Evolutionary conservation across 2,888 invertebrate genomes (phyloP).

Genomic region (Cerceris rybyensis): DNA sequence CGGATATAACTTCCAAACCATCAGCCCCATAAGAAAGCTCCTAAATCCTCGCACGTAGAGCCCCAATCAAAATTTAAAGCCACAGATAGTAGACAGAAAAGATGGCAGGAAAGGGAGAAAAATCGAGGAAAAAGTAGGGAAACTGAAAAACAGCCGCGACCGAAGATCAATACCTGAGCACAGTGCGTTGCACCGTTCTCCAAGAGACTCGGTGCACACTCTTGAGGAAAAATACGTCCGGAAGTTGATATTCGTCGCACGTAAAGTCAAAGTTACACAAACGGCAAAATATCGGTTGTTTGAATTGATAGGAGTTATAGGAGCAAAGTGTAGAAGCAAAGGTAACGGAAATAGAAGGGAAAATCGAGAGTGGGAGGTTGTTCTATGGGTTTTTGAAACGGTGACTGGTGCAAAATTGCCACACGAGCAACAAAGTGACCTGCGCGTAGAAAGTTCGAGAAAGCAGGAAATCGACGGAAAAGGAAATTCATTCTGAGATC

Average conservation of each 20-base stretch:
- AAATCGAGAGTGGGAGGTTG: not conserved
- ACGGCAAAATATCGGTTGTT: not conserved
- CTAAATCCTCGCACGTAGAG: no score
- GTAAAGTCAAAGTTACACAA: not conserved
- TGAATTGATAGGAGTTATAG: not conserved
- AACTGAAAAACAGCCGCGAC: slow-evolving; percentile 77
- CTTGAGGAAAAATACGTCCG: slow-evolving; percentile 43
- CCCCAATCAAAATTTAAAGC: no score
- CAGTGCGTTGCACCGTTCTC: slow-evolving; percentile 43
- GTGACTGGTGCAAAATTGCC: not conserved
- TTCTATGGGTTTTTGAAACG: not conserved
- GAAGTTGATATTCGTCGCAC: slow-evolving; percentile 8
- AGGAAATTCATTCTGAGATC: not conserved
- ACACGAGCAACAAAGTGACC: not conserved
- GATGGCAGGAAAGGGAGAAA: slow-evolving; percentile 2
- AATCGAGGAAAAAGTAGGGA: slow-evolving; percentile 60
- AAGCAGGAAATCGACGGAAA: not conserved
- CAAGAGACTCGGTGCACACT: slow-evolving; percentile 4
- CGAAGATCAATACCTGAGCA: slow-evolving; percentile 75
- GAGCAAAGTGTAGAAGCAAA: not conserved
- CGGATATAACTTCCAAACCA: no score
- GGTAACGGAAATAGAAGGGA: not conserved
- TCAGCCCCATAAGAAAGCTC: no score
- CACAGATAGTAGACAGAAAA: no score
- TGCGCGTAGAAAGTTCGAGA: not conserved